phyloP scores from a whole-genome alignment of 2,113 vertebrate genomes.

The Acanthisitta chloris region DNA sequence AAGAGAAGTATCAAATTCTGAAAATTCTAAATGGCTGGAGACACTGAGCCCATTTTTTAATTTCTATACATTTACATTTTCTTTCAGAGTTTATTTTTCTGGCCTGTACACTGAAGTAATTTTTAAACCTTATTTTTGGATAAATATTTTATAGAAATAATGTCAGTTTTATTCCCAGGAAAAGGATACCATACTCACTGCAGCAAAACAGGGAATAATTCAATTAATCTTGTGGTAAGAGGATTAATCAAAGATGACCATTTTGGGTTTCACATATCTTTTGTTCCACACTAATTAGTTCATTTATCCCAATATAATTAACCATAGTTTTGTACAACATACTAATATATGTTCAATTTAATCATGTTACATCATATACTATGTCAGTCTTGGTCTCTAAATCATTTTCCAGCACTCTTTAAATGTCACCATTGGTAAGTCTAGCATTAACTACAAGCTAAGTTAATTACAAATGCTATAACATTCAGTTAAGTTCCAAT shows the following conservation, averaged over 20 bases:
- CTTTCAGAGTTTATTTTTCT: neutral
- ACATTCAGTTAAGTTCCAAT: neutral
- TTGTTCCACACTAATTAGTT: neutral
- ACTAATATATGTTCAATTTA: rapidly evolving
- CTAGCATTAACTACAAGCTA: neutral
- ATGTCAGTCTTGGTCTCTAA: neutral
- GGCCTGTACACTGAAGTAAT: neutral
- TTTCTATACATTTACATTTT: neutral
- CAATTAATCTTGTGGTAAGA: neutral
- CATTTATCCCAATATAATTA: neutral
- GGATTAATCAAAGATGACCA: neutral
- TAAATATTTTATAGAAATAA: neutral
- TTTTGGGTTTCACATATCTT: neutral
- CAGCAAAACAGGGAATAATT: neutral
- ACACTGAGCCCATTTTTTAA: neutral
- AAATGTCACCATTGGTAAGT: neutral
- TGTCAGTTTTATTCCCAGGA: neutral
- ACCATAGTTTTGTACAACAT: neutral
- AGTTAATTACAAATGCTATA: neutral
- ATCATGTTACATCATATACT: neutral
- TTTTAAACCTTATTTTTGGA: neutral
- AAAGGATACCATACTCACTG: neutral
- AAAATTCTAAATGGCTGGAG: neutral
- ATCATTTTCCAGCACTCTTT: neutral
- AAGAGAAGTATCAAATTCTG: neutral